Evolutionary conservation across 2,797 vertebrate genomes (phyloP).

Genomic region (Anabas testudineus): DNA sequence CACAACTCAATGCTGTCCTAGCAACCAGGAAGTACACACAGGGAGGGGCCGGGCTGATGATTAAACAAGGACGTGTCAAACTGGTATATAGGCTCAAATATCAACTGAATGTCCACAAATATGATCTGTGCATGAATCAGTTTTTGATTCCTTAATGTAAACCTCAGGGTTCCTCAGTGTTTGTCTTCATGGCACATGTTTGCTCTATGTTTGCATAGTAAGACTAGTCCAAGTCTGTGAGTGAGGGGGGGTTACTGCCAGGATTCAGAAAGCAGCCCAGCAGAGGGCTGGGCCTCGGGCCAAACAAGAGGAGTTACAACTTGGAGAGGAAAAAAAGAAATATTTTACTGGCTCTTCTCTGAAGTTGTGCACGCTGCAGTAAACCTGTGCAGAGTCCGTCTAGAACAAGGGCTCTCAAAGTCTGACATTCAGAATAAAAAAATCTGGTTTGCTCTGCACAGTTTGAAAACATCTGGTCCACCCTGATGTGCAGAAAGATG

Average conservation of each 20-base stretch:
- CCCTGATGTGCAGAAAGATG: background rate
- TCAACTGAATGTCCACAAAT: background rate
- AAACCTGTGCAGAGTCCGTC: background rate
- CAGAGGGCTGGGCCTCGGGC: slow-evolving; percentile 41
- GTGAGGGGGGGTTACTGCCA: slow-evolving; percentile 13
- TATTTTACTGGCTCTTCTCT: slow-evolving; percentile 10
- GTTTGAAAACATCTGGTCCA: background rate
- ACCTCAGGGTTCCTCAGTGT: background rate
- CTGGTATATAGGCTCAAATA: background rate
- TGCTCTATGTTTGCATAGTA: slow-evolving; percentile 43
- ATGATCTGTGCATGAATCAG: background rate
- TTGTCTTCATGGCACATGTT: slow-evolving; percentile 18
- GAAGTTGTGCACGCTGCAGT: slow-evolving; percentile 6
- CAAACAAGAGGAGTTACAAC: slow-evolving; percentile 63
- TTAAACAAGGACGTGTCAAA: slow-evolving; percentile 45
- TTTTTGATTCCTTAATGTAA: background rate
- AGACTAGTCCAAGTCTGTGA: background rate
- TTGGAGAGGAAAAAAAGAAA: slow-evolving; percentile 10
- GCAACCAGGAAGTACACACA: slow-evolving; percentile 57
- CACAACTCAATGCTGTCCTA: slow-evolving; percentile 57
- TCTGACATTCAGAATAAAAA: too few species aligned
- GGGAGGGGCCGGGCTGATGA: slow-evolving; percentile 46
- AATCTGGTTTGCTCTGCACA: too few species aligned
- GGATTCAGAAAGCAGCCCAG: slow-evolving; percentile 34
- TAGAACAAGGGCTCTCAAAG: too few species aligned